Percentiles rank a stretch among this genome's conserved stretches.
Conservation (phyloP, 2,797 vertebrate genomes). For the Rhyacichthys aspro region DNA sequence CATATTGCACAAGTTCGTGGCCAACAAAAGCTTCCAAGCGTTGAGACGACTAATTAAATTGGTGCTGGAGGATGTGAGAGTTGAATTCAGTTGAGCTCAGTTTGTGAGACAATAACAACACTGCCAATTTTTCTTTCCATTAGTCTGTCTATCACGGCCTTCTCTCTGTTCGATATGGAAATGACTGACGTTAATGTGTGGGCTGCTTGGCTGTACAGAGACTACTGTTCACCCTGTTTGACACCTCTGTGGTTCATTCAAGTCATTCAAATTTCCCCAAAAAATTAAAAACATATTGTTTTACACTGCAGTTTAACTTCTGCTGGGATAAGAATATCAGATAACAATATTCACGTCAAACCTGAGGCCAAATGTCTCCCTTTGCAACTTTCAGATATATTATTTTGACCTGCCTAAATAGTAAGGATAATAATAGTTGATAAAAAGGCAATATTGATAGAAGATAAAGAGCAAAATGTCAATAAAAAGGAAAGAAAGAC, state of each 20-base stretch:
- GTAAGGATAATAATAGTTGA: no score
- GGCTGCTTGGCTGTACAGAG: conserved; percentile 1
- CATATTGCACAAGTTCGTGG: conserved; percentile 47
- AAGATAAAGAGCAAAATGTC: neutral
- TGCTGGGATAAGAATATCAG: neutral
- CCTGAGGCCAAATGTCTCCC: neutral
- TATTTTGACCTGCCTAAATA: no score
- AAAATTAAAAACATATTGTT: conserved; percentile 8
- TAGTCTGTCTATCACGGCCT: conserved; percentile 4
- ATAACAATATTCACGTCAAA: neutral
- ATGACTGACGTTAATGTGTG: conserved; percentile 1
- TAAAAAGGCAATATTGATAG: no score
- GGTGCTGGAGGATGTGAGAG: conserved; percentile 22
- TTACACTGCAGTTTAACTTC: neutral
- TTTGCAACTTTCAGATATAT: no score
- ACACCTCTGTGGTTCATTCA: neutral
- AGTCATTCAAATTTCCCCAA: neutral
- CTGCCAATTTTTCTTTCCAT: conserved; percentile 16
- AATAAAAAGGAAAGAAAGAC: neutral
- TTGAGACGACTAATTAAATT: conserved; percentile 65
- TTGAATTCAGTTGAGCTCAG: conserved; percentile 19
- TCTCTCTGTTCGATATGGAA: conserved; percentile 8
- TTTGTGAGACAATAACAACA: conserved; percentile 34
- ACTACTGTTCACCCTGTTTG: conserved; percentile 9
- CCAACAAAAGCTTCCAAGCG: conserved; percentile 69